These are phyloP conservation scores for Danio kyathit DNA, from an alignment of 2,797 vertebrate species.

Conservation along the genomic window DNA sequence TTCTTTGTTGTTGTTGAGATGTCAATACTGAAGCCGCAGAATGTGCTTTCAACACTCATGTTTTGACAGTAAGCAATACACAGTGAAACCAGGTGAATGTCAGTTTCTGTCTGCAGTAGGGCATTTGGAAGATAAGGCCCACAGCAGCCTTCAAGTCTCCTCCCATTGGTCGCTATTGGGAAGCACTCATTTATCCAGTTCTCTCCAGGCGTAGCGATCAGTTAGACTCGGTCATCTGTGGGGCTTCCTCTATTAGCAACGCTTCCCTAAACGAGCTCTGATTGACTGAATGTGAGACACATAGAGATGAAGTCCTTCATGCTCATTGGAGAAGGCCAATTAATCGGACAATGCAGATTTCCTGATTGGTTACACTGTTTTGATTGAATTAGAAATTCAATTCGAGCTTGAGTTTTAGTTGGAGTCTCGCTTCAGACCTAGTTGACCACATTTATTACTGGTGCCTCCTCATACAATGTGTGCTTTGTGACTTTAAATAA, in stretches of 20 bases:
- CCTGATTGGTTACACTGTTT: constrained; percentile 52
- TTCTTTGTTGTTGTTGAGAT: background rate
- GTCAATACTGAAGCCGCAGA: background rate
- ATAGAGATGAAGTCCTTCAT: constrained; percentile 42
- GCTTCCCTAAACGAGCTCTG: constrained; percentile 30
- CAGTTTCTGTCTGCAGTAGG: constrained; percentile 72
- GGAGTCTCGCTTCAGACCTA: constrained; percentile 17
- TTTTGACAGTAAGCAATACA: constrained; percentile 53
- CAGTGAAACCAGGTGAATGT: constrained; percentile 76
- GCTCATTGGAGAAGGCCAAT: constrained; percentile 34
- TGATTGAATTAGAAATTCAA: constrained; percentile 46
- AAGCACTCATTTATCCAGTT: constrained; percentile 44
- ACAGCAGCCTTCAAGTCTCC: constrained; percentile 36
- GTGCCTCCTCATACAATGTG: constrained; percentile 65
- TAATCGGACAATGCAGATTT: constrained; percentile 40
- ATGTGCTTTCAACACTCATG: constrained; percentile 3
- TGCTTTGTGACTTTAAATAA: constrained; percentile 70
- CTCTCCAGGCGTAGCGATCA: constrained; percentile 46
- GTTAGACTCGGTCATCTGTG: constrained; percentile 48
- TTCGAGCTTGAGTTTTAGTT: constrained; percentile 29
- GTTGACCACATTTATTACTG: constrained; percentile 54
- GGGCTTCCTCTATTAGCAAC: constrained; percentile 52
- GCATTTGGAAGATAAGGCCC: constrained; percentile 57
- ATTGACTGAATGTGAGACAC: constrained; percentile 39
- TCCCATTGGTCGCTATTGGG: constrained; percentile 46